These are phyloP conservation scores for Typhlichthys eigenmanni DNA, from an alignment of 2,797 vertebrate species.

Conservation along the genomic window DNA sequence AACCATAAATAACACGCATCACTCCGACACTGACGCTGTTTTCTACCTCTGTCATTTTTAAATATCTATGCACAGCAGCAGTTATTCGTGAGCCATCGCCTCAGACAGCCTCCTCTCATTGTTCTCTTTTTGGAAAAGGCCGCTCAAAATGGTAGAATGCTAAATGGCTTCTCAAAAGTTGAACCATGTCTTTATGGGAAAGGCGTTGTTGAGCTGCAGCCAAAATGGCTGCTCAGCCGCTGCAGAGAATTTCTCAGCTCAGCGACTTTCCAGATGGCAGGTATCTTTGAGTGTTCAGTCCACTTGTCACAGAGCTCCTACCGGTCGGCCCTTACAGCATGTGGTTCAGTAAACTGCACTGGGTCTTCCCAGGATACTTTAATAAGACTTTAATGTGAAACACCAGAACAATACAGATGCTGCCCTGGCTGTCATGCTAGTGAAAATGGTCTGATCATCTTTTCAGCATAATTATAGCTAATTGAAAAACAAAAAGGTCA, in stretches of 20 bases:
- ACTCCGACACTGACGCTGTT: background rate
- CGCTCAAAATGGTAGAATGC: slow-evolving; percentile 6
- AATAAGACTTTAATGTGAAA: slow-evolving; percentile 65
- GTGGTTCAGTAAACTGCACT: slow-evolving; percentile 36
- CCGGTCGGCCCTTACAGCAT: slow-evolving; percentile 34
- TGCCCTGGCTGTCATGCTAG: slow-evolving; percentile 31
- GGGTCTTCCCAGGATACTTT: slow-evolving; percentile 40
- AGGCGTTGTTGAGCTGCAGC: slow-evolving; percentile 45
- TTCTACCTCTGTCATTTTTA: too few species aligned
- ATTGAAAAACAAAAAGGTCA: slow-evolving; percentile 22
- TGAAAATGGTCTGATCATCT: slow-evolving; percentile 32
- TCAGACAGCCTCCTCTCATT: background rate
- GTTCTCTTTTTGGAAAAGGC: background rate
- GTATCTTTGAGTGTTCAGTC: slow-evolving; percentile 65
- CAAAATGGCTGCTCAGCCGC: slow-evolving; percentile 50
- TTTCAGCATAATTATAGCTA: slow-evolving; percentile 42
- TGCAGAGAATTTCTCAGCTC: slow-evolving; percentile 68
- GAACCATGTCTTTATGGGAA: slow-evolving; percentile 10
- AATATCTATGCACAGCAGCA: background rate
- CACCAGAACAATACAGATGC: slow-evolving; percentile 48
- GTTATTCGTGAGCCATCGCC: background rate
- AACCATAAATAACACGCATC: background rate
- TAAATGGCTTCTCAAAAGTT: background rate
- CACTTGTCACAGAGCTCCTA: slow-evolving; percentile 50
- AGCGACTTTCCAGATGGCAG: slow-evolving; percentile 71